Conservation (phyloP, 2,113 vertebrate genomes). For the Helogale parvula region DNA sequence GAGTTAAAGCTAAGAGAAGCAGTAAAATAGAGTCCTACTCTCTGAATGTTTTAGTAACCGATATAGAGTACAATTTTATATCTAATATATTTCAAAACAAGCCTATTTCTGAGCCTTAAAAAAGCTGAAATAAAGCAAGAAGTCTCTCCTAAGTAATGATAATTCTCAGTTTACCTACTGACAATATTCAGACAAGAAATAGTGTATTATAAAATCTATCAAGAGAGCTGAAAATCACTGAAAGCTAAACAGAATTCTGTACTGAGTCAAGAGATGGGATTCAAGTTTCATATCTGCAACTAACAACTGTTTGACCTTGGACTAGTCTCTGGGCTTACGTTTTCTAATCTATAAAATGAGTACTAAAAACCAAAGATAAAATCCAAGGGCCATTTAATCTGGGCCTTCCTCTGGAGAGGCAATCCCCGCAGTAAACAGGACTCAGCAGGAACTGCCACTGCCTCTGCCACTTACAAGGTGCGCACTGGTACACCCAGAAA, state of each 20-base stretch:
- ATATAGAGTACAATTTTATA: constrained; percentile 26
- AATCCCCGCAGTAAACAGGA: not conserved
- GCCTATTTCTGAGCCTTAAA: not conserved
- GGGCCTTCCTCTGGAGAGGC: not conserved
- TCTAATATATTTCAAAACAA: constrained; percentile 29
- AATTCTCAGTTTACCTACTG: constrained; percentile 3
- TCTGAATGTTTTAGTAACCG: constrained; percentile 20
- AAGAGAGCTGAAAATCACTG: constrained; percentile 23
- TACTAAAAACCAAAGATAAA: constrained; percentile 7
- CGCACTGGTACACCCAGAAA: not conserved
- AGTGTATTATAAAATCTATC: constrained; percentile 23
- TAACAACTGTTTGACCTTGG: constrained; percentile 45
- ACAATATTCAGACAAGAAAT: constrained; percentile 22
- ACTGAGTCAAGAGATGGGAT: not conserved
- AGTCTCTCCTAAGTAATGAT: not conserved
- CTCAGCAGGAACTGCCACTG: not conserved
- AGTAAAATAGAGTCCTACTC: not conserved
- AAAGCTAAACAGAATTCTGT: not conserved
- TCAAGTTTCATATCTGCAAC: constrained; percentile 31
- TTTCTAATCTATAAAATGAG: constrained; percentile 31
- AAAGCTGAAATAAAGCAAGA: constrained; percentile 28
- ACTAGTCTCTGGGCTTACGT: constrained; percentile 44
- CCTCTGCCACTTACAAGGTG: not conserved
- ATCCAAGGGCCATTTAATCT: constrained; percentile 7
- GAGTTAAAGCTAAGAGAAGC: not conserved